Evolutionary conservation across 2,797 vertebrate genomes (phyloP).

Genomic region (Hippocampus kuda): DNA sequence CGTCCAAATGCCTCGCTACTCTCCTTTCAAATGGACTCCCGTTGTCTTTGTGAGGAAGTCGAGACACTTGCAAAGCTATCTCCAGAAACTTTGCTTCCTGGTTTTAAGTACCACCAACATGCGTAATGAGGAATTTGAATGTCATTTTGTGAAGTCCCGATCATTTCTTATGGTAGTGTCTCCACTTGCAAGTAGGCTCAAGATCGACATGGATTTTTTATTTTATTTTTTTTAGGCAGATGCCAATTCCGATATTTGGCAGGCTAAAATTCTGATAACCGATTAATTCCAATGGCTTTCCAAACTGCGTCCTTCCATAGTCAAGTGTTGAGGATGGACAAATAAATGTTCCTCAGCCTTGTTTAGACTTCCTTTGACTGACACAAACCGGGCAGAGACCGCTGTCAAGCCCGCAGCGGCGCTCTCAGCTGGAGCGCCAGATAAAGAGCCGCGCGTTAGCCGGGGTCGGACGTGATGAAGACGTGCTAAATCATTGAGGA

Average conservation of each 20-base stretch:
- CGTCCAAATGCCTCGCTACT: constrained; percentile 53
- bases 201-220: no score
- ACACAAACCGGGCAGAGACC: constrained; percentile 27
- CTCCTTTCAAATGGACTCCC: constrained; percentile 45
- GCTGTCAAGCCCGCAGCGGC: constrained; percentile 31
- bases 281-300: neutral
- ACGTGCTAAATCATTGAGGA: constrained; percentile 64
- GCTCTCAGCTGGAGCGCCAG: constrained; percentile 40
- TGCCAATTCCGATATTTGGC: no score
- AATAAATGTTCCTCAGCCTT: constrained; percentile 16
- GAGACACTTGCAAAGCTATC: neutral
- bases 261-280: no score
- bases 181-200: no score
- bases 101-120: constrained; percentile 12
- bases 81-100: constrained; percentile 32
- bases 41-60: constrained; percentile 20
- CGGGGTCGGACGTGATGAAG: constrained; percentile 59
- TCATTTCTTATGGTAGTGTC: neutral
- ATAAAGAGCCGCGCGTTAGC: constrained; percentile 42
- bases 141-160: neutral
- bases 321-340: constrained; percentile 18
- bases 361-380: constrained; percentile 31
- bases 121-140: neutral
- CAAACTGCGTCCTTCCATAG: constrained; percentile 6
- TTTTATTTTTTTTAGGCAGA: no score